Percentiles rank a stretch among this genome's conserved stretches.
phyloP scores from a whole-genome alignment of 2,888 invertebrate genomes.

The Polydrusus pterygomalis region DNA sequence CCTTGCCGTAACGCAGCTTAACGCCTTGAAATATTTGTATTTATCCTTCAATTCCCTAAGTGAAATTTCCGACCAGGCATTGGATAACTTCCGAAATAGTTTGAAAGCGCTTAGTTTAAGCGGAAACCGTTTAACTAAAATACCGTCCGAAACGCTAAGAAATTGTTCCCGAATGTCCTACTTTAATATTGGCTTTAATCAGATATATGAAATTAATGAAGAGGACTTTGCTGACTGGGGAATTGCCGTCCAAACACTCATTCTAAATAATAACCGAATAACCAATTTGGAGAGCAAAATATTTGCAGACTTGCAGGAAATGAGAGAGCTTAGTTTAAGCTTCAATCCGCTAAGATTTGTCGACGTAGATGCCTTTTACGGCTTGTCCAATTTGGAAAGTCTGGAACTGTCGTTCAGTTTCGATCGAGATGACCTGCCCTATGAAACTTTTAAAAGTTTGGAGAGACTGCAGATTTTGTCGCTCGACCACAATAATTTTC shows the following conservation, averaged over 20 bases:
- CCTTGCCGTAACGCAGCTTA: conserved; percentile 79
- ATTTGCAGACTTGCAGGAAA: conserved; percentile 82
- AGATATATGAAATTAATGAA: conserved; percentile 84
- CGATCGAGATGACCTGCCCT: conserved; percentile 85
- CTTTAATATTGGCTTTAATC: conserved; percentile 91
- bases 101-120: conserved; percentile 87
- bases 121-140: conserved; percentile 84
- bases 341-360: conserved; percentile 92
- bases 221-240: conserved; percentile 89
- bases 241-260: conserved; percentile 84
- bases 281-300: conserved; percentile 82
- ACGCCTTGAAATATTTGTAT: conserved; percentile 85
- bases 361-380: conserved; percentile 86
- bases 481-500: conserved; percentile 91
- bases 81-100: conserved; percentile 75
- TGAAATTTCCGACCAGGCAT: conserved; percentile 78
- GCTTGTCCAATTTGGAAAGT: conserved; percentile 85
- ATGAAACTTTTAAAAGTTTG: conserved; percentile 84
- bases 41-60: conserved; percentile 86
- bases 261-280: conserved; percentile 89
- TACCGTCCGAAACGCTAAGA: conserved; percentile 82
- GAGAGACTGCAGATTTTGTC: conserved; percentile 87
- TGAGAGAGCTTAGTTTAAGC: conserved; percentile 92
- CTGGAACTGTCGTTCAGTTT: conserved; percentile 91
- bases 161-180: conserved; percentile 87